phyloP scores from a whole-genome alignment of 2,888 invertebrate genomes.

The Orgyia antiqua region DNA sequence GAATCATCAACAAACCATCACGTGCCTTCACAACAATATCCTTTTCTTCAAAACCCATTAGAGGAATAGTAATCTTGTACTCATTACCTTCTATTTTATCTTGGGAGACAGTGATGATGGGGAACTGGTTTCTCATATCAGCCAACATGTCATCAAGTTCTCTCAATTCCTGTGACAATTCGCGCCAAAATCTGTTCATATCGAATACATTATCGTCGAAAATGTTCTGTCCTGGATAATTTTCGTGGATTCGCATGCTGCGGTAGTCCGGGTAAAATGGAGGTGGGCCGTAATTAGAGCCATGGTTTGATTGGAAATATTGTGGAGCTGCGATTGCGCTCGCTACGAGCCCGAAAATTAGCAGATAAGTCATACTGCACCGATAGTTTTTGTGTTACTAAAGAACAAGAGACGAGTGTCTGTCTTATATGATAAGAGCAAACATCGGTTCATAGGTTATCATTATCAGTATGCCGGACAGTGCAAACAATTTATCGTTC shows the following conservation, averaged over 20 bases:
- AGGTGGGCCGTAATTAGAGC: conserved; percentile 3
- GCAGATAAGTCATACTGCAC: conserved; percentile 36
- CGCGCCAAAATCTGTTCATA: conserved; percentile 47
- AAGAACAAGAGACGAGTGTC: neutral
- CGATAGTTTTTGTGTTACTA: conserved; percentile 14
- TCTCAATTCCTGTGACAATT: conserved; percentile 39
- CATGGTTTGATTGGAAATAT: conserved; percentile 4
- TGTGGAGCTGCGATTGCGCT: conserved; percentile 47
- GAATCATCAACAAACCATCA: conserved; percentile 52
- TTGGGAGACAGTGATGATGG: conserved; percentile 24
- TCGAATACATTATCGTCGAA: conserved; percentile 42
- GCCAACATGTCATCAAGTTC: conserved; percentile 41
- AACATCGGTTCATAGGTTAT: no score
- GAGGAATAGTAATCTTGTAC: conserved; percentile 44
- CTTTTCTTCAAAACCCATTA: conserved; percentile 48
- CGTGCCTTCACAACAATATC: conserved; percentile 60
- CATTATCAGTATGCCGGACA: no score
- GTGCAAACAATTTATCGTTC: no score
- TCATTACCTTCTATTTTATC: conserved; percentile 41
- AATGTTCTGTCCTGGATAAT: no score
- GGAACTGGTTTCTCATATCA: conserved; percentile 41
- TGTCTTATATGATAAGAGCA: no score
- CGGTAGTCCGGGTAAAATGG: conserved; percentile 18
- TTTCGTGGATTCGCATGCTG: no score
- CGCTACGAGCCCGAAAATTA: conserved; percentile 38